phyloP scores from a whole-genome alignment of 2,797 vertebrate genomes.

The Pteronotus mesoamericanus region DNA sequence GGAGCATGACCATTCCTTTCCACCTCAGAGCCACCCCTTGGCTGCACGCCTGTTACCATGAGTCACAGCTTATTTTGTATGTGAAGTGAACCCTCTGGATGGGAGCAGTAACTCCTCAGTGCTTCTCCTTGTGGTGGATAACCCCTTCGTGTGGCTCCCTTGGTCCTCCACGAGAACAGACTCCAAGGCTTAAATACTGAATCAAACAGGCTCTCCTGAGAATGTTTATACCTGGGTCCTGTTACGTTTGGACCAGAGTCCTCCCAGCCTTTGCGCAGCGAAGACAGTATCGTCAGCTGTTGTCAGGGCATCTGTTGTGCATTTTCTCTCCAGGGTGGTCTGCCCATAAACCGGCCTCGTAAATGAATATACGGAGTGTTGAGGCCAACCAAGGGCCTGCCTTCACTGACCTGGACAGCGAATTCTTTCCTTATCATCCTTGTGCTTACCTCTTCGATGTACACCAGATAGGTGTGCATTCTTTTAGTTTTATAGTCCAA shows the following conservation, averaged over 20 bases:
- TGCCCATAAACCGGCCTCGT: not conserved
- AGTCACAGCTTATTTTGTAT: not conserved
- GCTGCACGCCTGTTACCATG: not conserved
- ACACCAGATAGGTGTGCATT: not conserved
- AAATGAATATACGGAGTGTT: not conserved
- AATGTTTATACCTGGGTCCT: not conserved
- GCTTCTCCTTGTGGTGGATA: not conserved
- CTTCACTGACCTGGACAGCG: not conserved
- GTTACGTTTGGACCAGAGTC: not conserved
- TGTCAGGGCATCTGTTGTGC: not conserved
- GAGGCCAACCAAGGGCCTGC: not conserved
- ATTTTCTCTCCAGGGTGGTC: constrained; percentile 40
- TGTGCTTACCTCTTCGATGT: not conserved
- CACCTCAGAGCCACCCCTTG: not conserved
- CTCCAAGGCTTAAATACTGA: not conserved
- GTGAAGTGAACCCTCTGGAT: not conserved
- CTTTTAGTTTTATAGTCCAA: not conserved
- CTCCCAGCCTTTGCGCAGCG: not conserved
- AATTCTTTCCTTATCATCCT: not conserved
- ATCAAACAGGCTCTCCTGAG: not conserved
- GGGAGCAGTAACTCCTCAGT: not conserved
- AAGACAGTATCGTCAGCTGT: not conserved
- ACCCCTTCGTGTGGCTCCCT: not conserved
- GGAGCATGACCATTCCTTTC: not conserved
- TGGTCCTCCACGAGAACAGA: not conserved